These are phyloP conservation scores for Ramphastos sulfuratus DNA, from an alignment of 2,113 vertebrate species.

Conservation along the genomic window DNA sequence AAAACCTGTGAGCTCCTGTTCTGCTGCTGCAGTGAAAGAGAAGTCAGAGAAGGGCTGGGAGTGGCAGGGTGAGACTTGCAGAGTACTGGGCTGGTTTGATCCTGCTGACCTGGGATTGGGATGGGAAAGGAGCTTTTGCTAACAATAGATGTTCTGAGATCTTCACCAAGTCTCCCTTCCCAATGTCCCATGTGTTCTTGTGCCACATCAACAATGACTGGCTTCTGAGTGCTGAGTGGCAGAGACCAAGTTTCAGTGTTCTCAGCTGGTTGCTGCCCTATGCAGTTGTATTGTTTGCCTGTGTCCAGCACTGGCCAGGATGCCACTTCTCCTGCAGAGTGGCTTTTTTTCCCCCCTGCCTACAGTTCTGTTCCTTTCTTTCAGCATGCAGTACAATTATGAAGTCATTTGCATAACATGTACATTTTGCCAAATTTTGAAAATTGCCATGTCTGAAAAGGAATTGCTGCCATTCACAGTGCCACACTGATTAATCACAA, in stretches of 20 bases:
- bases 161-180: neutral
- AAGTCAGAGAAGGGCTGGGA: neutral
- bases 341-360: neutral
- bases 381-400: conserved; percentile 51
- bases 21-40: neutral
- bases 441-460: conserved; percentile 66
- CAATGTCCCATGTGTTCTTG: rapidly evolving
- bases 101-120: neutral
- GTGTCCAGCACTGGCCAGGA: neutral
- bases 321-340: neutral
- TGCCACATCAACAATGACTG: rapidly evolving
- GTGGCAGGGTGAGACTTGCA: neutral
- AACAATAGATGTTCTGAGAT: neutral
- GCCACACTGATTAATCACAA: conserved; percentile 70
- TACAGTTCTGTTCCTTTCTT: conserved; percentile 36
- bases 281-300: neutral
- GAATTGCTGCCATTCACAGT: conserved; percentile 38
- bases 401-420: conserved; percentile 64
- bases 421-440: conserved; percentile 71
- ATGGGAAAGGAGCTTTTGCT: neutral
- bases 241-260: neutral
- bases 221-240: neutral
- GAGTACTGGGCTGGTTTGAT: neutral
- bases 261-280: neutral
- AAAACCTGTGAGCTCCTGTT: rapidly evolving